Evolutionary conservation across 1,140 invertebrate genomes (phyloP), one percentile per base, ranked within the genome.

Genomic region (Pseudoatta argentina): DNA sequence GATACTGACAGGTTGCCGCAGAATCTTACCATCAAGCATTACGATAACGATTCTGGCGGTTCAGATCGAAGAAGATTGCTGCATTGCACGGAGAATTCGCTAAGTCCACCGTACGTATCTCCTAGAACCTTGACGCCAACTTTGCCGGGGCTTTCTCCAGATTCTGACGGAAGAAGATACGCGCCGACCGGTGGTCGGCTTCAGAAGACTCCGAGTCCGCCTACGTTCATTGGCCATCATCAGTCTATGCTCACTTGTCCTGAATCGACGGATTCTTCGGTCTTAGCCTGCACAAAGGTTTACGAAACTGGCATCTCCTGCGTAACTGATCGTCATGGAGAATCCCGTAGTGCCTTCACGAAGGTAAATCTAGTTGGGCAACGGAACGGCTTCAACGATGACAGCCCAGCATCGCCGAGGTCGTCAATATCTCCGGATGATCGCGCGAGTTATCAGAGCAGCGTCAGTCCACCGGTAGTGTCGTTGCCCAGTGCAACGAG

Each of bases 341-440:
- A 94, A 75, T 93, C 92, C 0, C 91, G 97, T 89, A 98, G 97
- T 93, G 97, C 97, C 2, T 98, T 98, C 85, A 98, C 97, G 1
- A 98, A 98, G 95, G 97, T 98, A 67, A 95, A 93, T 71, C 79
- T 96, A 27, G 93, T 95, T 8, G 96, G 94, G 27, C 93, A 94
- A 44, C 88, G 93, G 53, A 93, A 93, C 64, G 91, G 92, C 14
- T 94, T 93, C 63, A 92, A 92, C 39, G 94, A 96, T 30, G 92
- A 95, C 10, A 87, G 95, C 21, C 94, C 96, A 79, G 91, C 96
- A 8, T 96, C 97, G 0, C 97, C 96, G 12, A 96, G 94, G 55
- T 95, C 97, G 14, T 97, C 97, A 0, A 95, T 97, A 8, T 98
- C 97, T 86, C 97, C 97, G 0, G 97, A 97, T 91, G 96, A 91